Base-by-base conservation (phyloP, 2,888 invertebrate species). In the Eurois occulta region DNA sequence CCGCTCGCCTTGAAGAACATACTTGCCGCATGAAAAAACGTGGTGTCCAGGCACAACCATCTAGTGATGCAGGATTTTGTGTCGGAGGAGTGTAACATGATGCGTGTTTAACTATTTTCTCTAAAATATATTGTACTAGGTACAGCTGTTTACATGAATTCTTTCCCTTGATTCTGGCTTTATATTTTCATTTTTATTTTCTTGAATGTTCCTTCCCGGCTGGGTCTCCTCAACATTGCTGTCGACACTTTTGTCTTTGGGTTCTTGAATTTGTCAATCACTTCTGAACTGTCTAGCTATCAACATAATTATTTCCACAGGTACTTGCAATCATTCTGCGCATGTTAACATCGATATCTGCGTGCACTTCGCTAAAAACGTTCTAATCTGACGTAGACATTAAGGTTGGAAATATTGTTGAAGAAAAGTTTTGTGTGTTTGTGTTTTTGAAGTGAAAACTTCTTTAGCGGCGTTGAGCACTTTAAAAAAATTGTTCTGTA, bases 21-120 rank as follows among this genome's bases (percentile, higher is more conserved):
- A 85, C 93, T 73, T 98, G 98, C 91, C 95, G 98, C 69, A 97
- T 98, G 97, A 97, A 97, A 84, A 95, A 97, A 32, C 96, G 98
- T 64, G 98, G 98, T 2, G 97, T 98, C 73, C 95, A 94, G 2
- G 98, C 98, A 0, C 97, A 98, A 89, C 98, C 98, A 0, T 97
- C 97, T 2, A 97, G 97, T 90, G 98, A 98, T 0, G 97, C 98
- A 0, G 97, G 98, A 48, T 98, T 96, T 91, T 87, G 85, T 21
- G 32, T 77, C 18, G 86, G 93, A 94, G 48, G 28, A 69, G 2
- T 7, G 4, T 80, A 43, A 62, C 46, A 68, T 78, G 32, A 46
- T 71, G 60, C 64, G 8, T 52, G 38, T 18, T 35, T 16, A 64
- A 28, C 60, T 65, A 28, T 58, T 58, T 35, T 62, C 24, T 72